Evolutionary conservation across 2,113 vertebrate species (phyloP), one percentile per base, ranked within the genome.

Genomic region (Chrysemys picta): DNA sequence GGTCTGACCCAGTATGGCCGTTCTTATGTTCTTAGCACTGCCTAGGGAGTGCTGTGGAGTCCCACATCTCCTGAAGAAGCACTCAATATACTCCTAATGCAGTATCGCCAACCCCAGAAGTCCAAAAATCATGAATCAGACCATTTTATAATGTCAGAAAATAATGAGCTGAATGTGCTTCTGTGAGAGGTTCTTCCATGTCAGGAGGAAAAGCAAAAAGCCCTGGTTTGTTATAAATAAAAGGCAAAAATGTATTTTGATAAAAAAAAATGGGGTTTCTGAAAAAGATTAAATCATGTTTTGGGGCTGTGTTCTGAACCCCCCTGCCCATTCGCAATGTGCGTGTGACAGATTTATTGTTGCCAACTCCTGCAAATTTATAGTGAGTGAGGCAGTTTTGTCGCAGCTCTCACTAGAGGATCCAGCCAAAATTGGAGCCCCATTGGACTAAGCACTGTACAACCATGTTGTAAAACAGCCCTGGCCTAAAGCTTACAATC

Each of bases 111-210:
- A 5, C 75, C 35, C n/a, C 82, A 35, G 82, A 69, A 35, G 65
- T 75, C 47, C 78, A 65, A 54, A 84, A 93, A 89, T 11, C 12
- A 31, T 59, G 27, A 59, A 59, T 31, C 57, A 59, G 57, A 13
- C 27, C 11, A 6, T 91, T 83, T 94, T 88, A 92, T 80, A 47
- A 53, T 95, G 80, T 95, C 91, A 96, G 88, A 95, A 94, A 94
- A 94, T 3, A 89, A 84, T 19, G 31, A 91, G 85, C 62, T 88
- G 79, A 93, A 80, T 47, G 91, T 91, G 82, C 21, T 95, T 69
- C 82, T 95, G 65, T 19, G 80, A 56, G 75, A 79, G 27, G 91
- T 89, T 94, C 85, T 85, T 80, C 90, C 82, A 84, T 47, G 86
- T 93, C 76, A 96, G 45, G 49, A 93, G 83, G 95, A 80, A 13